Percentiles rank a stretch among this genome's conserved stretches.
Conservation (phyloP, 2,113 vertebrate species). For the Paradoxurus hermaphroditus region DNA sequence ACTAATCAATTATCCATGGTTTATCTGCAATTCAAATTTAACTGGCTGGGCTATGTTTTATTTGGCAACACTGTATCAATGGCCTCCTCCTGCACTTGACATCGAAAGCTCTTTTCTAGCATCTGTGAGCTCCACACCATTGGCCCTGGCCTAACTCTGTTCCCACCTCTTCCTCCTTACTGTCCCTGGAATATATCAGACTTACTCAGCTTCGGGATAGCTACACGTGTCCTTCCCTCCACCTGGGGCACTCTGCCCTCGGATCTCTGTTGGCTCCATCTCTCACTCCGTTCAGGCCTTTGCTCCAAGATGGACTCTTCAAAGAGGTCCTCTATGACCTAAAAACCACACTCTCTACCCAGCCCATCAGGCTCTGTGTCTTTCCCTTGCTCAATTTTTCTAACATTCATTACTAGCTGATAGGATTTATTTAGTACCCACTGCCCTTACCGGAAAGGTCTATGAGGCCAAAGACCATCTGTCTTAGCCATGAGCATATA, state of each 20-base stretch:
- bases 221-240: accelerated
- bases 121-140: neutral
- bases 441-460: neutral
- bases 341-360: neutral
- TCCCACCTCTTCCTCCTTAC: too few species aligned
- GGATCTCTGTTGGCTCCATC: neutral
- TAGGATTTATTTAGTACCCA: neutral
- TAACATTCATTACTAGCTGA: neutral
- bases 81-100: neutral
- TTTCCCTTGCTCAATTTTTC: neutral
- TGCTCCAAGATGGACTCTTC: neutral
- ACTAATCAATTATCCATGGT: neutral
- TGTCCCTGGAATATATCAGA: too few species aligned
- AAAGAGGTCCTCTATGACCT: neutral
- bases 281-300: neutral
- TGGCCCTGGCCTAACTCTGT: neutral
- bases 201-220: accelerated
- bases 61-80: neutral
- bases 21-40: neutral
- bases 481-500: too few species aligned
- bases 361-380: neutral
- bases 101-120: neutral
- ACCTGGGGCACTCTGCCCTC: neutral
- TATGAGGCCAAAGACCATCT: neutral
- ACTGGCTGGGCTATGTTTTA: neutral